Percentiles rank a stretch among this genome's conserved stretches.
These are phyloP conservation scores for Morphnarchus princeps DNA, from an alignment of 2,113 vertebrate species.

Conservation along the genomic window DNA sequence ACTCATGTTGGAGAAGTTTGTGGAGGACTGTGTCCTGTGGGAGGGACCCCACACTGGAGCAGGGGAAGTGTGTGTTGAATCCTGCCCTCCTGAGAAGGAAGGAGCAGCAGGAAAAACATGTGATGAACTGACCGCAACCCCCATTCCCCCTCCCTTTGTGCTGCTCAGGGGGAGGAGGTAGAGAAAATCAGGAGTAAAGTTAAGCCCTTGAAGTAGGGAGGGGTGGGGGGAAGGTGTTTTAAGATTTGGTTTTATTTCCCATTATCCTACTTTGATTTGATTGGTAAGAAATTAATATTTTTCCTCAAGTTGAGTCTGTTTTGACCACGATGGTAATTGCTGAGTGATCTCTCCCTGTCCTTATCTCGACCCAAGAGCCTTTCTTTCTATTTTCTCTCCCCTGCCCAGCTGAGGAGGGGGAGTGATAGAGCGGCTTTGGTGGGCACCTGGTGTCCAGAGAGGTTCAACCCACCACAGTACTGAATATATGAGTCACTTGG, in stretches of 20 bases:
- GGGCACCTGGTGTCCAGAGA: not conserved
- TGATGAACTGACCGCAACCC: no score
- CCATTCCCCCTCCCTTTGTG: no score
- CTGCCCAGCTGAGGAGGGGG: not conserved
- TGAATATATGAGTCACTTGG: accelerated
- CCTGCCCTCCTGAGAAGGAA: no score
- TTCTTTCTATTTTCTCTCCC: not conserved
- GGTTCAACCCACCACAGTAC: accelerated
- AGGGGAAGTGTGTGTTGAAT: no score
- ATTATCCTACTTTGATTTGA: not conserved
- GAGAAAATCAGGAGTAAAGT: no score
- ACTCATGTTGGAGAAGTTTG: no score
- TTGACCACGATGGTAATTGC: accelerated
- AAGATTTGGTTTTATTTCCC: not conserved
- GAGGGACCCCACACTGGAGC: no score
- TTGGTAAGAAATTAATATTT: not conserved
- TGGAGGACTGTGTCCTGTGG: no score
- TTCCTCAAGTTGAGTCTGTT: not conserved
- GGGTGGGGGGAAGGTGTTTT: no score
- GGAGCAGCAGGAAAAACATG: no score
- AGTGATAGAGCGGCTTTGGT: not conserved
- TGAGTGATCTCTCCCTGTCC: not conserved
- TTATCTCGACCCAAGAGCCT: accelerated
- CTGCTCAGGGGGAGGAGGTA: no score
- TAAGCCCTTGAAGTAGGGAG: no score